These are phyloP conservation scores for Myathropa florea DNA, from an alignment of 2,888 invertebrate species.

Conservation along the genomic window DNA sequence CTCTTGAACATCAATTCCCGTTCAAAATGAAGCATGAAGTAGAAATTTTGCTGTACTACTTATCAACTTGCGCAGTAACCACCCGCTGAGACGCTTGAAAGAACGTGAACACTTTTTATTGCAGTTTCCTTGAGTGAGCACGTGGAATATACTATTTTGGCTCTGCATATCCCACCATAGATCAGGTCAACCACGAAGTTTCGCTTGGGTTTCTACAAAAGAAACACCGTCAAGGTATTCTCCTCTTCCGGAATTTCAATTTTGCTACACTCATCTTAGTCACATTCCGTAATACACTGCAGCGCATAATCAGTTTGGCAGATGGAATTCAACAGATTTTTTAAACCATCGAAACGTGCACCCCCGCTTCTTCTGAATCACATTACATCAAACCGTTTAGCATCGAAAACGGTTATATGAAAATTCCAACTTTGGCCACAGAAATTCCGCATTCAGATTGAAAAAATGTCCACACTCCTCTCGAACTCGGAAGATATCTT, in stretches of 20 bases:
- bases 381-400: slow-evolving; percentile 39
- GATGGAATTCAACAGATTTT: slow-evolving; percentile 7
- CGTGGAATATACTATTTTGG: no score
- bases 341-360: slow-evolving; percentile 22
- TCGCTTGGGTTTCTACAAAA: no score
- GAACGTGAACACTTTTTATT: no score
- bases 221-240: neutral
- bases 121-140: no score
- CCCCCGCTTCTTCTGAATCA: slow-evolving; percentile 12
- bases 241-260: neutral
- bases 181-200: no score
- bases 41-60: no score
- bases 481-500: slow-evolving; percentile 16
- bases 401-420: slow-evolving; percentile 26
- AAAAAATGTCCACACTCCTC: slow-evolving; percentile 8
- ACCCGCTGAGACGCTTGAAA: no score
- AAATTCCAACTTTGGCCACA: slow-evolving; percentile 52
- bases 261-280: neutral
- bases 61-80: no score
- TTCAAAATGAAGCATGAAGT: no score
- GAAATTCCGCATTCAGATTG: slow-evolving; percentile 51
- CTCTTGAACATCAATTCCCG: no score
- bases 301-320: slow-evolving; percentile 1
- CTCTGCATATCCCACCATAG: no score
- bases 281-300: neutral